Conservation (phyloP, 2,113 vertebrate species). For the Steatornis caripensis region DNA sequence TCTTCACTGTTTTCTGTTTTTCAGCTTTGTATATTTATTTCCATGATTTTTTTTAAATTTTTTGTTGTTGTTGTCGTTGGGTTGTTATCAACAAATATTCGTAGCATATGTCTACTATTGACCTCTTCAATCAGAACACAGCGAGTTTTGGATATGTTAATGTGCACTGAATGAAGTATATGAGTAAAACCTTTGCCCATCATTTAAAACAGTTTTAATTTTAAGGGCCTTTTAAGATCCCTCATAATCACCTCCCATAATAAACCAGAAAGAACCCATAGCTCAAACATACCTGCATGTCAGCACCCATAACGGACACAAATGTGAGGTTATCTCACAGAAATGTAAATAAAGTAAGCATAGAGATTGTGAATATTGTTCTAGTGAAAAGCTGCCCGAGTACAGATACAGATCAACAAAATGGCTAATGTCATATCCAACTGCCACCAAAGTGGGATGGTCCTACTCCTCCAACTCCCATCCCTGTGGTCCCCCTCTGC, state of each 20-base stretch:
- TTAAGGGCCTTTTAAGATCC: not conserved
- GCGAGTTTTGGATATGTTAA: not conserved
- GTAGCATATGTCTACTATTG: not conserved
- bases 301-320: not conserved
- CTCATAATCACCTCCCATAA: not conserved
- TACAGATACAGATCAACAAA: not conserved
- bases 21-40: not conserved
- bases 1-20: not conserved
- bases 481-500: accelerated
- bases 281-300: not conserved
- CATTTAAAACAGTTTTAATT: not conserved
- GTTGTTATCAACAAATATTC: not conserved
- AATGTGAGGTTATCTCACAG: not conserved
- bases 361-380: not conserved
- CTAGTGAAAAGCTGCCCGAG: not conserved
- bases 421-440: not conserved
- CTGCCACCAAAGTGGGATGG: not conserved
- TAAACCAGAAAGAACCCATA: not conserved
- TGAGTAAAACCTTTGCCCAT: not conserved
- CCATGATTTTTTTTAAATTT: not conserved
- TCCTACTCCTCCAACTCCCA: not conserved
- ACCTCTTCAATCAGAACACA: not conserved
- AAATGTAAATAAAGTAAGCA: not conserved
- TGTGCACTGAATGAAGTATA: not conserved
- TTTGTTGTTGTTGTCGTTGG: not conserved